phyloP scores from a whole-genome alignment of 2,888 invertebrate genomes.

The Ormia ochracea region DNA sequence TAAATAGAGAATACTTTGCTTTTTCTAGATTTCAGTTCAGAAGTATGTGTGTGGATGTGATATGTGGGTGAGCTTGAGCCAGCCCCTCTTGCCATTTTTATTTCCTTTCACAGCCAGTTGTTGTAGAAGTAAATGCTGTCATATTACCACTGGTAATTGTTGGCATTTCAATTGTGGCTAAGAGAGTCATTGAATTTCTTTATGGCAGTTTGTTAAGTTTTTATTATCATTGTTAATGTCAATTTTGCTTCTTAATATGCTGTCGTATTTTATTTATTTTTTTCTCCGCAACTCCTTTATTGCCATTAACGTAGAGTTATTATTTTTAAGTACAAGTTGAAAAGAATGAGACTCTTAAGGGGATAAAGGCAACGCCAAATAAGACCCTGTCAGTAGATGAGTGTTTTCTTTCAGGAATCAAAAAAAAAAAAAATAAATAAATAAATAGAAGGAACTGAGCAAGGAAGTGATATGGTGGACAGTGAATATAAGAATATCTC shows the following conservation, averaged over 20 bases:
- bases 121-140: constrained; percentile 49
- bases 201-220: constrained; percentile 61
- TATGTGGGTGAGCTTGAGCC: neutral
- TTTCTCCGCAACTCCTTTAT: neutral
- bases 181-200: constrained; percentile 60
- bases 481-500: too few species aligned
- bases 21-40: neutral
- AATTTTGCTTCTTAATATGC: constrained; percentile 53
- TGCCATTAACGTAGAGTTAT: constrained; percentile 54
- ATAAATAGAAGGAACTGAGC: neutral
- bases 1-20: neutral
- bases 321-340: constrained; percentile 54
- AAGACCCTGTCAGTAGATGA: neutral
- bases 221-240: constrained; percentile 62
- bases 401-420: neutral
- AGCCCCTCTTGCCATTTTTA: neutral
- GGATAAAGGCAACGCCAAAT: constrained; percentile 6
- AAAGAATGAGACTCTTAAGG: constrained; percentile 39
- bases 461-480: neutral
- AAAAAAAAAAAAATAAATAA: neutral
- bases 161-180: constrained; percentile 64
- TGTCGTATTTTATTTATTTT: constrained; percentile 21
- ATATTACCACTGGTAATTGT: constrained; percentile 68
- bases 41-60: neutral
- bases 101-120: neutral